These are phyloP conservation scores for Sarcophaga variegata DNA, from an alignment of 2,888 invertebrate species.

Conservation along the genomic window DNA sequence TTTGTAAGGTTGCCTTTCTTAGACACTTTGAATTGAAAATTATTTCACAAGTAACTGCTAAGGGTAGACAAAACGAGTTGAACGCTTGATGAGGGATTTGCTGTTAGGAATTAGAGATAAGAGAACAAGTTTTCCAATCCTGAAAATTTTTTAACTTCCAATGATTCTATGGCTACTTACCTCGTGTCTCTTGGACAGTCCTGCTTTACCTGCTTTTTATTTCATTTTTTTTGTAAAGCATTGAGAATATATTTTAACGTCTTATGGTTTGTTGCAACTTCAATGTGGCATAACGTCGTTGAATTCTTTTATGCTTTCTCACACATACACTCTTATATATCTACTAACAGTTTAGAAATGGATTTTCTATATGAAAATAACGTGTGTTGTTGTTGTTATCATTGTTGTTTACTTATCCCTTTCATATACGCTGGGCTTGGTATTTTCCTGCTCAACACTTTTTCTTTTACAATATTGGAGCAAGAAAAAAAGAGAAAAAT, in stretches of 20 bases:
- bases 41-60: too few species aligned
- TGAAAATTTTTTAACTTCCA: too few species aligned
- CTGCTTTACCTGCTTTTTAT: slow-evolving; percentile 4
- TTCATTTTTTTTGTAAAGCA: not conserved
- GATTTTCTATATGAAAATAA: slow-evolving; percentile 50
- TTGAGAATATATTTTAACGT: slow-evolving; percentile 30
- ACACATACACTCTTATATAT: too few species aligned
- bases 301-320: too few species aligned
- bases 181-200: not conserved
- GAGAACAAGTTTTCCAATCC: too few species aligned
- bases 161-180: too few species aligned
- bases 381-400: slow-evolving; percentile 11
- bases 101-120: too few species aligned
- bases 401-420: slow-evolving; percentile 28
- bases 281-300: slow-evolving; percentile 60
- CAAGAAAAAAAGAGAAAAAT: not conserved
- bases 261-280: slow-evolving; percentile 61
- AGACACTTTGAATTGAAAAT: too few species aligned
- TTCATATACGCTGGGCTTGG: slow-evolving; percentile 9
- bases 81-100: too few species aligned
- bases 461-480: not conserved
- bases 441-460: slow-evolving; percentile 58
- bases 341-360: slow-evolving; percentile 36
- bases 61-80: too few species aligned
- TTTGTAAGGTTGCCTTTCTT: too few species aligned